These are phyloP conservation scores for Empis stercorea DNA, from an alignment of 2,888 invertebrate species.

Conservation along the genomic window DNA sequence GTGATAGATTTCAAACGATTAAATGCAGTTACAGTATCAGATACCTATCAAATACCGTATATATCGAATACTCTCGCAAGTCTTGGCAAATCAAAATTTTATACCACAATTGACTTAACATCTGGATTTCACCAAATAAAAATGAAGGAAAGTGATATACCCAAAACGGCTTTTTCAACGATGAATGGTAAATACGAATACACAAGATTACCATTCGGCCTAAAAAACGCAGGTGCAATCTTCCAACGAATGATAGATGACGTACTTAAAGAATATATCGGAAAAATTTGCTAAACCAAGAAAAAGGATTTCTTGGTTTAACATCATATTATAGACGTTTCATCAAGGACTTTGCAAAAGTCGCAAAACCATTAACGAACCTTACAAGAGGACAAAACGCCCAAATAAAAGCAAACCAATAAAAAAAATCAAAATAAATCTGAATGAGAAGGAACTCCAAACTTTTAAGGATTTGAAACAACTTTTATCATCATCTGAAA, in stretches of 20 bases:
- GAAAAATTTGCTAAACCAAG: slow-evolving; percentile 11
- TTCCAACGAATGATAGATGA: slow-evolving; percentile 15
- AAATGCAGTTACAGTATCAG: slow-evolving; percentile 4
- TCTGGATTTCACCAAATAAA: slow-evolving; percentile 10
- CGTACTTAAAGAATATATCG: slow-evolving; percentile 10
- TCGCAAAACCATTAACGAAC: slow-evolving; percentile 13
- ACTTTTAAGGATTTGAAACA: slow-evolving; percentile 7
- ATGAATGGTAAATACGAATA: slow-evolving; percentile 13
- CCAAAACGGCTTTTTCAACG: slow-evolving; percentile 10
- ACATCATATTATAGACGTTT: slow-evolving; percentile 12
- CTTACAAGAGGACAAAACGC: slow-evolving; percentile 13
- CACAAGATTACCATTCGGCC: slow-evolving; percentile 6
- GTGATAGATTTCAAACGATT: slow-evolving; percentile 14
- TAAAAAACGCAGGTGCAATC: slow-evolving; percentile 2
- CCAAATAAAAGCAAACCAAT: slow-evolving; percentile 10
- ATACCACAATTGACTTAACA: slow-evolving; percentile 8
- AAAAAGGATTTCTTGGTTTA: slow-evolving; percentile 10
- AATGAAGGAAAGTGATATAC: slow-evolving; percentile 7
- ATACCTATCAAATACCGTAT: slow-evolving; percentile 5
- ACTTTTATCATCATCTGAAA: slow-evolving; percentile 4
- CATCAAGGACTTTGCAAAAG: slow-evolving; percentile 11
- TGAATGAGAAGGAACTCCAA: not conserved
- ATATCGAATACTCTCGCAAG: slow-evolving; percentile 12
- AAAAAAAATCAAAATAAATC: slow-evolving; percentile 8
- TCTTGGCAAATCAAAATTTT: slow-evolving; percentile 8